Base-by-base conservation (phyloP, 2,888 invertebrate species). In the Cistogaster globosa region DNA sequence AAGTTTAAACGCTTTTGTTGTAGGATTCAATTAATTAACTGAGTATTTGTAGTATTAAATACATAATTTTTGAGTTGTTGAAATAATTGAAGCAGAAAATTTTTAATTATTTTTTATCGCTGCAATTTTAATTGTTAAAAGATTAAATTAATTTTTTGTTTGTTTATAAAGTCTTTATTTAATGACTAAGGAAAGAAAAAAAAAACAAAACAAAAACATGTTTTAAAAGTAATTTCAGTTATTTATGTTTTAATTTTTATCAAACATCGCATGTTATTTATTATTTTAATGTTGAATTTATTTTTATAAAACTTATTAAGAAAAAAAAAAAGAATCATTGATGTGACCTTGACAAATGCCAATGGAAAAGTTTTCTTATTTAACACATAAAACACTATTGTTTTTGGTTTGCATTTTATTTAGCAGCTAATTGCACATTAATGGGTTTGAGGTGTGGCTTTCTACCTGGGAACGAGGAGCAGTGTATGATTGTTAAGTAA, bases 291-390 rank as follows among this genome's bases (percentile, higher is more conserved):
- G 42, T 7, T 42, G 12, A 32, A 67, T 38, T 42, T 18, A 53
- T 42, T 38, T 74, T 53, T 45, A 8, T 57, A 38, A 62, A 62
- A 36, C 9, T 32, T 32, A 32, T 8, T 60, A 14, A 48, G n/a
- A n/a, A 2, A 48, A 48, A n/a, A 2, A 48, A 48, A 48, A 16
- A 32, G 8, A 32, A 32, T 32, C 16, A 48, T 45, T 45, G n/a
- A 16, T 45, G 58, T 36, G 48, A 51, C 72, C 58, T 72, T 60
- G 60, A 60, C 58, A 72, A 60, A 58, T 71, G 57, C 71, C 72
- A 60, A 72, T 60, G 62, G 60, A 74, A 74, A 53, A 32, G 51
- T 81, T 84, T 84, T 84, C 76, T 76, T 84, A 51, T 51, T 67
- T 36, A 67, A 20, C 32, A n/a, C 51, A 18, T n/a, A n/a, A n/a